Evolutionary conservation across 2,888 invertebrate genomes (phyloP).

Genomic region (Nezara viridula): DNA sequence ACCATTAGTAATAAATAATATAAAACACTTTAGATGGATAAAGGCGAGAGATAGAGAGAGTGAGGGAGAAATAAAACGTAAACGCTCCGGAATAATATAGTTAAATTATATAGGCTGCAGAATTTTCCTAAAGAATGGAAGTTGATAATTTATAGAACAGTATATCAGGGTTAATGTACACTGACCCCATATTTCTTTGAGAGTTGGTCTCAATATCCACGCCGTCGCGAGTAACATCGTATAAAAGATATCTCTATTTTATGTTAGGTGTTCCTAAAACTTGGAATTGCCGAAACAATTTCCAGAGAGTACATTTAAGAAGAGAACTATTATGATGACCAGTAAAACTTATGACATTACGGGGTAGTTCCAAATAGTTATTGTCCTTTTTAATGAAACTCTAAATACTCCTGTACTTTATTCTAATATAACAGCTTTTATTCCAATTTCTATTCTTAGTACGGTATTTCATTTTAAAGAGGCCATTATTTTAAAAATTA

Average conservation of each 20-base stretch:
- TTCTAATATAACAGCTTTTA: neutral
- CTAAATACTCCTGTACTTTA: neutral
- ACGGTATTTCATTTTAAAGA: too few species aligned
- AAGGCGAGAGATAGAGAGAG: too few species aligned
- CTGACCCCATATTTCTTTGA: neutral
- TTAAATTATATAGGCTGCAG: neutral
- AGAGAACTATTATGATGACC: neutral
- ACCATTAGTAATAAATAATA: neutral
- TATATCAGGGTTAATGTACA: constrained; percentile 19
- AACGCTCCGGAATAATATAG: neutral
- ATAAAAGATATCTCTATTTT: neutral
- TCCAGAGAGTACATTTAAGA: neutral
- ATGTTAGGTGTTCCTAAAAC: constrained; percentile 6
- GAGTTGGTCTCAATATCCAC: neutral
- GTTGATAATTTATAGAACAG: constrained; percentile 1
- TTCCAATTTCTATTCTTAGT: too few species aligned
- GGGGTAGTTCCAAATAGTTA: neutral
- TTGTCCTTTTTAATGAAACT: neutral
- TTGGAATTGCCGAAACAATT: neutral
- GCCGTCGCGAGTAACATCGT: neutral
- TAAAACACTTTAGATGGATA: neutral
- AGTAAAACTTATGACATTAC: neutral
- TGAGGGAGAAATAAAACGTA: neutral
- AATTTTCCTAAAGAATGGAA: constrained; percentile 23
- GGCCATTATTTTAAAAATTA: neutral